Conservation (phyloP, 2,888 invertebrate species). For the Crepidodera aurea region DNA sequence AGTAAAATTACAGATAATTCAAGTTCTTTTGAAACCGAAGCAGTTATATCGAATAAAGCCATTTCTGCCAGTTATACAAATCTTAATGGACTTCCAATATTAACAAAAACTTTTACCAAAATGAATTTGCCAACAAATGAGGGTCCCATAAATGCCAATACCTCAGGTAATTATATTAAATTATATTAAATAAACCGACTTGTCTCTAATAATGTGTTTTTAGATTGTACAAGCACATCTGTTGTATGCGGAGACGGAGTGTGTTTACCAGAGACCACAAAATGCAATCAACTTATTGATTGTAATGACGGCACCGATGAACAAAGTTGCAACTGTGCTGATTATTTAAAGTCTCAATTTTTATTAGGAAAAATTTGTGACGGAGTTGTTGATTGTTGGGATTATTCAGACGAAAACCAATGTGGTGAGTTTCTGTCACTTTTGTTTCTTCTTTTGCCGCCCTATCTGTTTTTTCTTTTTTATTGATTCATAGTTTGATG, state of each 20-base stretch:
- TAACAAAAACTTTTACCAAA: constrained; percentile 73
- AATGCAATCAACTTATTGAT: constrained; percentile 76
- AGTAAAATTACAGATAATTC: constrained; percentile 67
- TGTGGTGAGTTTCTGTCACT: constrained; percentile 69
- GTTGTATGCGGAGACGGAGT: constrained; percentile 67
- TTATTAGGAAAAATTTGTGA: constrained; percentile 80
- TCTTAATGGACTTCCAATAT: constrained; percentile 71
- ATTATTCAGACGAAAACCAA: constrained; percentile 78
- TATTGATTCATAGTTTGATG: too few relatives aligned
- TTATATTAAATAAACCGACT: background rate
- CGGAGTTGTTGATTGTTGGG: constrained; percentile 81
- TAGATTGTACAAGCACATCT: constrained; percentile 34
- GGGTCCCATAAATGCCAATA: constrained; percentile 58
- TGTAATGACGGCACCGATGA: constrained; percentile 77
- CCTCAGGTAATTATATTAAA: constrained; percentile 21
- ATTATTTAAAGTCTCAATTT: constrained; percentile 75
- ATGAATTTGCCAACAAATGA: constrained; percentile 46
- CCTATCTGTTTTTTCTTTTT: too few relatives aligned
- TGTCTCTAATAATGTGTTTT: constrained; percentile 5
- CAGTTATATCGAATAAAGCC: constrained; percentile 69
- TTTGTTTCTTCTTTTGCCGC: too few relatives aligned
- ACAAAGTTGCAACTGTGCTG: constrained; percentile 76
- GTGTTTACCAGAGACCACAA: constrained; percentile 71
- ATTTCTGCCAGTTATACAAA: constrained; percentile 70
- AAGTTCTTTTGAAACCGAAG: constrained; percentile 60